Evolutionary conservation across 2,797 vertebrate genomes (phyloP), one percentile per base, ranked within the genome.

Genomic region (Chiloscyllium punctatum): DNA sequence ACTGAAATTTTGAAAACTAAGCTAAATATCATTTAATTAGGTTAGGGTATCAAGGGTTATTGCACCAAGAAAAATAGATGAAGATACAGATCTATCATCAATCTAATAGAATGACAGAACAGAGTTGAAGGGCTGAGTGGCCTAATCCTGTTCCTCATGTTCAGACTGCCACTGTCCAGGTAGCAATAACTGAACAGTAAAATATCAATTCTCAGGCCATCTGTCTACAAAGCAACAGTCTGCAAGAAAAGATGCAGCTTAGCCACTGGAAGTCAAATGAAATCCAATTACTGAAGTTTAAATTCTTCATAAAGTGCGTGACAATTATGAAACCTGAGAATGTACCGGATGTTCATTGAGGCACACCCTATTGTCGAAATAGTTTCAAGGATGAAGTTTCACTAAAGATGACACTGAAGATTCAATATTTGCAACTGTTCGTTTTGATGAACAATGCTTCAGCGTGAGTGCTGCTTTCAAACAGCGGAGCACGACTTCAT

Each of bases 341-440:
- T 21, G 71, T 30, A 77, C 71, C 74, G 94, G 94, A 95, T 95
- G 71, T 95, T 90, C 71, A 18, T 51, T 37, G 42, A n/a, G 94
- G 48, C 94, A 95, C 94, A 95, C 94, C 71, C 94, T 51, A 95
- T 53, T 95, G 94, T 77, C 71, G 57, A 57, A 95, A 77, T 48
- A 77, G 94, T 77, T 95, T 95, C 71, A 30, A 95, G 51, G 71
- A 77, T 95, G 48, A 53, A 51, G 94, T 95, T 95, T 53, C 94
- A 57, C 48, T 95, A 74, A 77, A 53, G 16, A 48, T 95, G 94
- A 95, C 94, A 77, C 94, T 53, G 48, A 57, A 95, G 94, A 95
- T 95, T 95, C 71, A 77, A 95, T 94, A 94, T 95, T 95, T 95
- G 48, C 94, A 95, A 57, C 94, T 95, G 71, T 95, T 71, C 77